Percentiles rank a stretch among this genome's conserved stretches.
Evolutionary conservation across 1,140 invertebrate species (phyloP).

Genomic region (Monomorium pharaonis): DNA sequence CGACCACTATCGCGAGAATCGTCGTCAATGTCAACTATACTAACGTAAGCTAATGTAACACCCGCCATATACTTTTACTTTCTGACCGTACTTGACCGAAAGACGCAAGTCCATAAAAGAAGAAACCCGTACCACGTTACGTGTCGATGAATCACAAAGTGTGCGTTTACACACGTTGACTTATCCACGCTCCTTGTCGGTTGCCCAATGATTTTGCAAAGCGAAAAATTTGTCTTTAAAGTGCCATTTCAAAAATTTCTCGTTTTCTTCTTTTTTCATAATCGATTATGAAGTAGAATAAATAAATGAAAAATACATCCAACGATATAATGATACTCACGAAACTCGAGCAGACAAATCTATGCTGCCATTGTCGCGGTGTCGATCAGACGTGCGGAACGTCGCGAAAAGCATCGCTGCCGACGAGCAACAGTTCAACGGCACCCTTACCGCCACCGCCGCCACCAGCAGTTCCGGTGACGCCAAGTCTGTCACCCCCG

Average conservation of each 20-base stretch:
- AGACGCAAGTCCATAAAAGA: slow-evolving; percentile 51
- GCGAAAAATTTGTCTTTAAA: background rate
- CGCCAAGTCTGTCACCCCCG: slow-evolving; percentile 78
- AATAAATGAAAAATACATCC: background rate
- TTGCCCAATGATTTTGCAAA: slow-evolving; percentile 7
- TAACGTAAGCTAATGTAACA: slow-evolving; percentile 37
- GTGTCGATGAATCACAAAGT: slow-evolving; percentile 44
- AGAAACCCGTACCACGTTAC: slow-evolving; percentile 44
- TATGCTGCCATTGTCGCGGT: slow-evolving; percentile 84
- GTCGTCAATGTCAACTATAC: slow-evolving; percentile 52
- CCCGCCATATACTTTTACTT: slow-evolving; percentile 45
- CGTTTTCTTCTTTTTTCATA: background rate
- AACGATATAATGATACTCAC: background rate
- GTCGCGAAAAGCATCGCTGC: slow-evolving; percentile 80
- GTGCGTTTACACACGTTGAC: background rate
- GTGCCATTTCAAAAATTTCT: background rate
- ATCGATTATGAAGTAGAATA: background rate
- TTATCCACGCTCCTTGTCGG: background rate
- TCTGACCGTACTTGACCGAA: slow-evolving; percentile 51
- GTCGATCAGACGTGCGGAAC: slow-evolving; percentile 79
- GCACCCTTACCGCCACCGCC: slow-evolving; percentile 81
- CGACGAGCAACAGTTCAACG: slow-evolving; percentile 68
- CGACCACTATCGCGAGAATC: background rate
- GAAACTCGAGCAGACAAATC: slow-evolving; percentile 78
- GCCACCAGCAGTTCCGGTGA: slow-evolving; percentile 77